Base-by-base conservation (phyloP, 2,113 vertebrate genomes). In the Kryptolebias marmoratus region DNA sequence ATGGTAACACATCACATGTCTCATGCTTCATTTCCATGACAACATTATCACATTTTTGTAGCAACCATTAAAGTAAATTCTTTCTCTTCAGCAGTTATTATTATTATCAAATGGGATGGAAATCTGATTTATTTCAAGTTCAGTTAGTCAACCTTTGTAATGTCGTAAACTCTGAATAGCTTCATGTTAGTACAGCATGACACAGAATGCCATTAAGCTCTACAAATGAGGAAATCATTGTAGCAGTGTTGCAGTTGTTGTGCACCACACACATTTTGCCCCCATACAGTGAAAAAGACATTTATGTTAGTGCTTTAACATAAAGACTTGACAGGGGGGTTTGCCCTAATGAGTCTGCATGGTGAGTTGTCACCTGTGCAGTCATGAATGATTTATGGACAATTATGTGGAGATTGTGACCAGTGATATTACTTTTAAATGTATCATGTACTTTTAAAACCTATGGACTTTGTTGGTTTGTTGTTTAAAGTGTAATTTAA, bases 341-440 rank as follows among this genome's bases (percentile, higher is more conserved):
- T 16, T 49, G 39, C 32, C 52, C 66, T 90, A 84, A 88, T 87
- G 86, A 88, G 75, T 74, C 60, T 67, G 64, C 85, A 80, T 50
- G 49, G 66, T 80, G 80, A 47, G 78, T 59, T 65, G 73, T 77
- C 71, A 80, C 76, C 77, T 69, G 68, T 72, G 77, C 54, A 48
- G 71, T 53, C 48, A 70, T 90, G 60, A 81, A 92, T 75, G 75
- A 88, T 92, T 86, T 78, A 88, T 68, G 27, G 44, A 50, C 22
- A 52, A n/a, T 42, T 42, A 42, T 54, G n/a, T 67, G 58, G 72
- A 77, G 62, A 71, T 71, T 55, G 60, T 44, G 30, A 61, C 44
- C 59, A 68, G 52, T 71, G 50, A 61, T 57, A 13, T 52, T 68
- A 57, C 48, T 53, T 22, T n/a, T 13, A 61, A 48, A 13, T 30